Evolutionary conservation across 2,888 invertebrate genomes (phyloP), one percentile per base, ranked within the genome.

Genomic region (Julus scandinavius): DNA sequence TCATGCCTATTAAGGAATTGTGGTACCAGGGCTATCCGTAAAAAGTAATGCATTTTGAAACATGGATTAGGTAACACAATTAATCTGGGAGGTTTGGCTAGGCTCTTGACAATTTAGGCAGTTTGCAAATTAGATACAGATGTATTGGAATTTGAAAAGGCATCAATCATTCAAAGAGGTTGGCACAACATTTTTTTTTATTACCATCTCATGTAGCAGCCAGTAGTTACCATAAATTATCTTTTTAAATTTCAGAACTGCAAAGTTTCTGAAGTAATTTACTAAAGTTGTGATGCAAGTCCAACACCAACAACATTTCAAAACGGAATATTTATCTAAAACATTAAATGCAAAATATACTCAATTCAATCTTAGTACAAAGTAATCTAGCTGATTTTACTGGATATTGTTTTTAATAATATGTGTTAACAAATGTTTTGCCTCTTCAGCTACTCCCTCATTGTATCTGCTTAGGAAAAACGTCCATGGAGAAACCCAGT

Each of bases 1-100:
- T 11, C 72, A 72, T 72, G 72, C 72, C 72, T 72, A 72, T 72
- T 72, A 29, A 72, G 72, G 72, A 72, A 72, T 72, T 72, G 72
- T 29, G 72, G 72, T 29, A 29, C 72, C 20, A 54, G 29, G 11
- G 72, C 29, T 72, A 29, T 72, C 29, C 29, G 72, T 72, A 29
- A 72, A 45, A 29, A 72, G 6, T 72, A 72, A 72, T 72, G 29
- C 29, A 72, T 72, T 63, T 29, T 72, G 29, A 72, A 72, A 72
- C 72, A 72, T 20, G 72, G 72, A 72, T 72, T 72, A 29, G 29
- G 72, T 72, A 72, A 72, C 72, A 29, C 20, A 72, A 72, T 72
- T 72, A 72, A 72, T 72, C 72, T 72, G 72, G 72, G 29, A 72
- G 72, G 72, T 29, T 72, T 29, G 17, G 72, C 72, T 29, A 72